Percentiles rank a stretch among this genome's conserved stretches.
phyloP scores from a whole-genome alignment of 2,113 vertebrate genomes.

The Mungos mungo region DNA sequence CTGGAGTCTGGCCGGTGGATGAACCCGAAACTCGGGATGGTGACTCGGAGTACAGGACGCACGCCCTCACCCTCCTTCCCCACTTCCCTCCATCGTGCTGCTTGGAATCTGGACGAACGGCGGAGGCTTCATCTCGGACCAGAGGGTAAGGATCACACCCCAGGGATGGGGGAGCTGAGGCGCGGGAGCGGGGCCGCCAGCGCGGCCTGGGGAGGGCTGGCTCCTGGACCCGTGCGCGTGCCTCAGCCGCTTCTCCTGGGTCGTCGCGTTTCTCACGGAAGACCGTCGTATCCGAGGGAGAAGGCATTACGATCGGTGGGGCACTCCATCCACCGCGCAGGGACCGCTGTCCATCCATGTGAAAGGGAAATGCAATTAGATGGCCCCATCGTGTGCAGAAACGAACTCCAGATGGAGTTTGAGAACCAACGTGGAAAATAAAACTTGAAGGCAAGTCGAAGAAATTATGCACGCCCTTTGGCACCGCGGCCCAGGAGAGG shows the following conservation, averaged over 20 bases:
- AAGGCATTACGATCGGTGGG: neutral
- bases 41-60: neutral
- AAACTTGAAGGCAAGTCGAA: neutral
- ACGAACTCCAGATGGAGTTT: neutral
- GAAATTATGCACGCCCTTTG: no score
- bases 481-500: fast-evolving
- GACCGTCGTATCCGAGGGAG: neutral
- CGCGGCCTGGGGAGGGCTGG: neutral
- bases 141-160: fast-evolving
- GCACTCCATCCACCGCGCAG: neutral
- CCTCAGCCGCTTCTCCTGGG: neutral
- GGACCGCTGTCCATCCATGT: neutral
- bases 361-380: neutral
- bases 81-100: fast-evolving
- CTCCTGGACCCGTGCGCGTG: fast-evolving
- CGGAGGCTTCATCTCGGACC: neutral
- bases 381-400: neutral
- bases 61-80: neutral
- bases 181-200: neutral
- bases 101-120: fast-evolving
- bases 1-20: neutral
- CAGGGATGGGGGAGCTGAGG: neutral
- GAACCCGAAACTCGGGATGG: fast-evolving
- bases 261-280: neutral
- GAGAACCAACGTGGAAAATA: neutral